These are phyloP conservation scores for Diadema setosum DNA, from an alignment of 35 echinoderm and acorn worm genomes.

Conservation along the genomic window DNA sequence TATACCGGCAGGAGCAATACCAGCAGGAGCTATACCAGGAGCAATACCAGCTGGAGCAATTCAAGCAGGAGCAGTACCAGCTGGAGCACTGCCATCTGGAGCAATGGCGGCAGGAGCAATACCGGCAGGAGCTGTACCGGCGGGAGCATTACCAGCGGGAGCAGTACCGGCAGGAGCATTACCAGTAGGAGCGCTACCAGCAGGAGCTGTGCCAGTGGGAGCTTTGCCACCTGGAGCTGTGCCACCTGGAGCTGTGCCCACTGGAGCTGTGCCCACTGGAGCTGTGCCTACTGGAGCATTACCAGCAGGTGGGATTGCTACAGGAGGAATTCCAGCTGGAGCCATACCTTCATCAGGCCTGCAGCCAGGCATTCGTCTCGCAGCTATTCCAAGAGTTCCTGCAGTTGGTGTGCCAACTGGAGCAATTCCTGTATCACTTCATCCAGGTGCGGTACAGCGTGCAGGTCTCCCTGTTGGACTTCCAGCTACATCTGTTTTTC, in stretches of 20 bases:
- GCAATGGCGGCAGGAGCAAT: constrained; percentile 5
- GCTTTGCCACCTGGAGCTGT: neutral
- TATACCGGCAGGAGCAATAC: neutral
- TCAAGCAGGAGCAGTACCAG: neutral
- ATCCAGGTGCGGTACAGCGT: too few species aligned
- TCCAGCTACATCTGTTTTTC: too few species aligned
- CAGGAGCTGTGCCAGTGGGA: neutral
- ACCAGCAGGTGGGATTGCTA: neutral
- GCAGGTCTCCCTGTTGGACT: too few species aligned
- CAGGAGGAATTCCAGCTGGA: neutral
- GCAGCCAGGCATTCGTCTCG: neutral
- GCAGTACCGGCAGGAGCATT: neutral
- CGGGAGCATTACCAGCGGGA: neutral
- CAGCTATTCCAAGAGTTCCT: neutral
- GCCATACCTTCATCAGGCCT: too few species aligned
- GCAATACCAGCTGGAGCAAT: neutral
- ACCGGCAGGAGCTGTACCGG: neutral
- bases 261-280: neutral
- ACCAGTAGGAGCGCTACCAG: neutral
- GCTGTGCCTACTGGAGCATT: neutral
- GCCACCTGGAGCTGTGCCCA: neutral
- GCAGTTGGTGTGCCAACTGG: neutral
- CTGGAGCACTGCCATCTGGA: neutral
- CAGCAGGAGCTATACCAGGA: neutral
- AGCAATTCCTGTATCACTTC: neutral